Evolutionary conservation across 2,113 vertebrate genomes (phyloP), one percentile per base, ranked within the genome.

Genomic region (Microcebus griseorufus): DNA sequence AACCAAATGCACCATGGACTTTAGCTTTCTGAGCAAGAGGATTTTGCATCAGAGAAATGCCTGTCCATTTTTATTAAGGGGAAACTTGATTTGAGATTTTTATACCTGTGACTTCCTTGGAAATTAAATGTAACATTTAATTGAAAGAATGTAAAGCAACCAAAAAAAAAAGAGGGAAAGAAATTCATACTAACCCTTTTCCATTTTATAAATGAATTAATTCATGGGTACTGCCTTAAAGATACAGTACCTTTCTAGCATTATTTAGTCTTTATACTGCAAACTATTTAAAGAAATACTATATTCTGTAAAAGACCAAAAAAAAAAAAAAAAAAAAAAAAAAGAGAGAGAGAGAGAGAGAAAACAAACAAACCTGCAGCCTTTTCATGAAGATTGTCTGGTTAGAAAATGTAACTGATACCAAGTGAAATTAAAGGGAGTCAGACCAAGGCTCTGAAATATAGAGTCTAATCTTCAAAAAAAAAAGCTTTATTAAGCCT

Each of bases 181-280:
- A 95, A 64, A 69, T 72, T 48, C 2, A 25, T 53, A 72, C 69
- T 95, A 93, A 93, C 39, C n/a, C 73, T 87, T 95, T 93, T 88
- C 94, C 97, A 72, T 90, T 98, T 98, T 98, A 97, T 98, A 97
- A 98, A 97, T 97, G 95, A 97, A 90, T 98, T 96, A 96, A 97
- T 98, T 97, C 96, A 94, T 96, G 97, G 98, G 98, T 98, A 97
- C 98, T 98, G 98, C 98, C 98, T 98, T 98, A 98, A 98, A 97
- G 96, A 98, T 96, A 98, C 98, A 98, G 98, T 98, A 98, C 98
- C 98, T 82, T 92, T 97, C 89, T 93, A 65, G 93, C 42, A 72
- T 64, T 58, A 32, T 79, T 97, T 96, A 94, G 96, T 97, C 96
- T 98, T 97, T 93, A 84, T 97, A 69, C 88, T 97, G 79, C 80